Evolutionary conservation across 92 coral and sea anemone species (phyloP), one percentile per base, ranked within the genome.

Genomic region (Pocillopora meandrina): DNA sequence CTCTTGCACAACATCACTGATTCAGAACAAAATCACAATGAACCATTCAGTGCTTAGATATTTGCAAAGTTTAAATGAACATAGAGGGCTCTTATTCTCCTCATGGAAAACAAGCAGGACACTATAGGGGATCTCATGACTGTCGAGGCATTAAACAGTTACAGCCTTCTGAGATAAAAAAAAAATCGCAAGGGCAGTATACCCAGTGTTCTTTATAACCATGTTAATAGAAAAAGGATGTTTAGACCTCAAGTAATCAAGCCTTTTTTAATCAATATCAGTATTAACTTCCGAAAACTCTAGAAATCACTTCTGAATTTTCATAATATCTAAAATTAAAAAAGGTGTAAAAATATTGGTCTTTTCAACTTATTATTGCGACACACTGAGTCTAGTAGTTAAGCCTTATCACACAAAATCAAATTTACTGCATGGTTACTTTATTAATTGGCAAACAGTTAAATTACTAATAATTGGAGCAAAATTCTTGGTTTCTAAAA

Each of bases 221-320:
- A 69, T 31, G 73, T 34, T 69, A 69, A 69, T n/a, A 69, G 73
- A 34, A 18, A 68, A 33, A 69, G 73, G 26, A 34, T 31, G 7
- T 1, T 11, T 26, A 10, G 72, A 67, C 31, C 31, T 23, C 49
- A 23, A 31, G 79, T 56, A 35, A 42, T 59, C 2, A 16, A 33
- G 56, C 56, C 52, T 68, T 80, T 57, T 58, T 14, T 42, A 34
- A 81, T 74, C 67, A 69, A 81, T 81, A 70, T 81, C 59, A 81
- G 21, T 2, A 31, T 57, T 81, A 34, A 59, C 66, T 69, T 33
- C 66, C 58, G 77, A 81, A 81, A 35, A 69, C 61, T 69, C 85
- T 58, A 81, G 77, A 69, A 18, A 56, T 33, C 66, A 68, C 80
- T 56, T 59, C 34, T 12, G 17, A 59, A 70, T 34, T 55, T 59